A percentile compares a stretch with the other conserved stretches of the same genome.
Evolutionary conservation across 1,140 invertebrate genomes (phyloP).

Genomic region (Araneus ventricosus): DNA sequence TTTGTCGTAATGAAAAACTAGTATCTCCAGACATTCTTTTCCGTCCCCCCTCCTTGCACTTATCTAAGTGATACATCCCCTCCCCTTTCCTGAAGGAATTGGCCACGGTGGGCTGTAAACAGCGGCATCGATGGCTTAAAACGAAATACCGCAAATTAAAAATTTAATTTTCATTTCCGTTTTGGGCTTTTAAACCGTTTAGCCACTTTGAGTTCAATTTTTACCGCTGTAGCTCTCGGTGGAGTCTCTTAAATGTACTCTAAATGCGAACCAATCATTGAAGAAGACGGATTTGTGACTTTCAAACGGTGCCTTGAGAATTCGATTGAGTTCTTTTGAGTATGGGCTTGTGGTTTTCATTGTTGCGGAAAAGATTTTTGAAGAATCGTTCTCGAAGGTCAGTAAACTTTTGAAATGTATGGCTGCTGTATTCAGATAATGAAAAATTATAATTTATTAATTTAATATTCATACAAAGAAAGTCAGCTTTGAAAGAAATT

Average conservation of each 20-base stretch:
- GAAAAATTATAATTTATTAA: too few relatives aligned
- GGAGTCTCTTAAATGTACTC: background rate
- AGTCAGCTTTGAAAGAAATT: too few relatives aligned
- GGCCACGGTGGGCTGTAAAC: slow-evolving; percentile 52
- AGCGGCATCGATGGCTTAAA: slow-evolving; percentile 55
- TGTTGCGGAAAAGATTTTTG: background rate
- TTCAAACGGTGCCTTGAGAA: slow-evolving; percentile 57
- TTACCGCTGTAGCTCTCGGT: slow-evolving; percentile 6
- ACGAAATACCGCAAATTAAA: slow-evolving; percentile 66
- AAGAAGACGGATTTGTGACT: slow-evolving; percentile 43
- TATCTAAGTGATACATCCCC: slow-evolving; percentile 70
- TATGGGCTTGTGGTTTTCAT: background rate
- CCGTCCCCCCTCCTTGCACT: slow-evolving; percentile 37
- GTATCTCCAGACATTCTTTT: slow-evolving; percentile 47
- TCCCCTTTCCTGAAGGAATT: slow-evolving; percentile 45
- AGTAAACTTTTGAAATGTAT: background rate
- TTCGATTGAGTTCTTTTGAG: slow-evolving; percentile 16
- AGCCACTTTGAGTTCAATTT: slow-evolving; percentile 69
- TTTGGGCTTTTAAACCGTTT: slow-evolving; percentile 69
- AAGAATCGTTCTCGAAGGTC: background rate
- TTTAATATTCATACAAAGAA: too few relatives aligned
- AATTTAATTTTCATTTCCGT: slow-evolving; percentile 70
- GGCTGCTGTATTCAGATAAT: too few relatives aligned
- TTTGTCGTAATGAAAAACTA: slow-evolving; percentile 75
- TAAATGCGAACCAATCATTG: slow-evolving; percentile 28